Conservation (phyloP, 2,113 vertebrate genomes). For the Gallinago paraguaiae region DNA sequence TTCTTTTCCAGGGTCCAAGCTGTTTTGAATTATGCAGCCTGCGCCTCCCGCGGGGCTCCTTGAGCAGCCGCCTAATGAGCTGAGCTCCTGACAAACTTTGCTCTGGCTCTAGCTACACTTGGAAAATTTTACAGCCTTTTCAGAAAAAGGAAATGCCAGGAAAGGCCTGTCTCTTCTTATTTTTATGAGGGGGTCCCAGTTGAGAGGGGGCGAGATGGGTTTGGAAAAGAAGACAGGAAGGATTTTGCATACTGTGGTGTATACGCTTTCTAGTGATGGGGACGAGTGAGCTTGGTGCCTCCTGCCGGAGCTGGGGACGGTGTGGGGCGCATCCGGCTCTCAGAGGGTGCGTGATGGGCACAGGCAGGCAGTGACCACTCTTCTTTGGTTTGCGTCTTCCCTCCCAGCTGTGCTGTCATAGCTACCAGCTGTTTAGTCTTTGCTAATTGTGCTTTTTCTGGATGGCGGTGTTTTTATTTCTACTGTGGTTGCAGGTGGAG, state of each 20-base stretch:
- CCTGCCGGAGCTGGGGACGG: not conserved
- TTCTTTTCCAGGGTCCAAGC: constrained; percentile 64
- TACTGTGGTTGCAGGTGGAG: accelerated
- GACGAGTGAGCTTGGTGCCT: accelerated
- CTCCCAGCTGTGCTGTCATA: not conserved
- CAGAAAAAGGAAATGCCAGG: constrained; percentile 72
- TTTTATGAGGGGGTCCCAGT: constrained; percentile 66
- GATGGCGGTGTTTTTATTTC: not conserved
- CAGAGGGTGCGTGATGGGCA: accelerated
- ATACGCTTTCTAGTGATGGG: not conserved
- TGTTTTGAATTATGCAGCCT: constrained; percentile 69
- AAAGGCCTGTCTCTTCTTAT: constrained; percentile 64
- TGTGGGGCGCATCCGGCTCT: accelerated
- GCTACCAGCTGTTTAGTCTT: not conserved
- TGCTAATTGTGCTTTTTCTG: not conserved
- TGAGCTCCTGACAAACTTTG: constrained; percentile 69
- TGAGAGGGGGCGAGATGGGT: not conserved
- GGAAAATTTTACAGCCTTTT: constrained; percentile 73
- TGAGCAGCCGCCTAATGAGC: constrained; percentile 70
- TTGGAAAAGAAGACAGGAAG: constrained; percentile 28
- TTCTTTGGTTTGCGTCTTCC: not conserved
- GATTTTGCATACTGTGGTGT: not conserved
- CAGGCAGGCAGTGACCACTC: not conserved
- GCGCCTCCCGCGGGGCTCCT: constrained; percentile 54
- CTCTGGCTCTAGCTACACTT: constrained; percentile 57